These are phyloP conservation scores for Callimorpha dominula DNA, from an alignment of 2,888 invertebrate species.

Conservation along the genomic window DNA sequence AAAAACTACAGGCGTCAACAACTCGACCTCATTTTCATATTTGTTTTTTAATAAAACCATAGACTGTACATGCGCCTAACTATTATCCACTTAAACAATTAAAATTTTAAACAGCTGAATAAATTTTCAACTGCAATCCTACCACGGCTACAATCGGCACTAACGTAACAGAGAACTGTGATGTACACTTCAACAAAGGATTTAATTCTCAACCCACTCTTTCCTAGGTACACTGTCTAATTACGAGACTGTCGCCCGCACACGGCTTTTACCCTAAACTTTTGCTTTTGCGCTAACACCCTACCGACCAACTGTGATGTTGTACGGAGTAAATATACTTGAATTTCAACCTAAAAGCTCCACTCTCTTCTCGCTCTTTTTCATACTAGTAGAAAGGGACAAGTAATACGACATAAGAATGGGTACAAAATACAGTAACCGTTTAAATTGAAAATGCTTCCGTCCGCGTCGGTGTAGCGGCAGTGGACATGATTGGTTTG, in stretches of 20 bases:
- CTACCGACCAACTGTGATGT: slow-evolving; percentile 33
- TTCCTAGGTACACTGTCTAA: slow-evolving; percentile 53
- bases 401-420: slow-evolving; percentile 32
- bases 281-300: slow-evolving; percentile 57
- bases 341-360: slow-evolving; percentile 37
- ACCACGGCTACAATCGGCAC: slow-evolving; percentile 14
- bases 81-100: not conserved
- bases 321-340: slow-evolving; percentile 49
- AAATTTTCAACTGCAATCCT: slow-evolving; percentile 19
- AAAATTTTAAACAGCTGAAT: not conserved
- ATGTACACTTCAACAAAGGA: slow-evolving; percentile 54
- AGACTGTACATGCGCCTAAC: not conserved
- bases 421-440: slow-evolving; percentile 37
- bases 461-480: slow-evolving; percentile 37
- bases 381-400: slow-evolving; percentile 31
- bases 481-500: slow-evolving; percentile 58
- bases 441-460: slow-evolving; percentile 59
- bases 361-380: slow-evolving; percentile 35
- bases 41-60: not conserved
- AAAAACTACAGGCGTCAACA: no score
- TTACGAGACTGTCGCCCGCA: slow-evolving; percentile 59
- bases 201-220: slow-evolving; percentile 50
- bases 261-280: slow-evolving; percentile 56
- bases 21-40: no score
- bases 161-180: slow-evolving; percentile 31